phyloP scores from a whole-genome alignment of 2,888 invertebrate species.

The Hirtodrosophila duncani region DNA sequence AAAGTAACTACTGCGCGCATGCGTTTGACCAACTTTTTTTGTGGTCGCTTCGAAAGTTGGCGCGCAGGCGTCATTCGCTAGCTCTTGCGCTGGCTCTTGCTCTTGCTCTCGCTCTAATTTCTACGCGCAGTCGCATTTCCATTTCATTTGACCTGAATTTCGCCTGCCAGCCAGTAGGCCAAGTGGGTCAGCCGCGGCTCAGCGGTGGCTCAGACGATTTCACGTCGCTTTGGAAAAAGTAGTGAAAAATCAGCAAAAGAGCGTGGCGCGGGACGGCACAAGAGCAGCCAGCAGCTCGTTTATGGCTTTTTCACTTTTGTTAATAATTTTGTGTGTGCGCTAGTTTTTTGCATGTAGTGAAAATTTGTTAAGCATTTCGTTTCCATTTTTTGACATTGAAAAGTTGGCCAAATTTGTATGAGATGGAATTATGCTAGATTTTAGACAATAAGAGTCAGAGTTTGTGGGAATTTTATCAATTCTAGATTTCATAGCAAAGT shows the following conservation, averaged over 20 bases:
- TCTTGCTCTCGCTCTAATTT: conserved; percentile 65
- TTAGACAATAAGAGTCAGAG: conserved; percentile 5
- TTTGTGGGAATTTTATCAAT: no score
- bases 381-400: conserved; percentile 64
- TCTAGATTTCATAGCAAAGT: no score
- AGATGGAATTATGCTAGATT: conserved; percentile 8
- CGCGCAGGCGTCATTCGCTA: conserved; percentile 24
- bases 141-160: conserved; percentile 77
- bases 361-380: conserved; percentile 49
- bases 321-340: conserved; percentile 40
- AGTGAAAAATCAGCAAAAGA: conserved; percentile 54
- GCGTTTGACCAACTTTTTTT: conserved; percentile 67
- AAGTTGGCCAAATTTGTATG: conserved; percentile 49
- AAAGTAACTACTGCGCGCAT: conserved; percentile 16
- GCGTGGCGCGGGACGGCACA: no score
- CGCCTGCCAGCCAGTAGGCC: conserved; percentile 49
- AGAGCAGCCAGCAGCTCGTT: conserved; percentile 2
- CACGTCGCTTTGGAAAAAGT: conserved; percentile 52
- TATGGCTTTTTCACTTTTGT: conserved; percentile 55
- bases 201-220: conserved; percentile 46
- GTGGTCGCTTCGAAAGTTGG: conserved; percentile 38
- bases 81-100: conserved; percentile 12
- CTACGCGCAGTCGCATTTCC: conserved; percentile 73
- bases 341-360: conserved; percentile 48
- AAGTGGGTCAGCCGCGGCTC: conserved; percentile 60